Evolutionary conservation across 2,888 invertebrate genomes (phyloP), one percentile per base, ranked within the genome.

Genomic region (Zygogramma bicolorata): DNA sequence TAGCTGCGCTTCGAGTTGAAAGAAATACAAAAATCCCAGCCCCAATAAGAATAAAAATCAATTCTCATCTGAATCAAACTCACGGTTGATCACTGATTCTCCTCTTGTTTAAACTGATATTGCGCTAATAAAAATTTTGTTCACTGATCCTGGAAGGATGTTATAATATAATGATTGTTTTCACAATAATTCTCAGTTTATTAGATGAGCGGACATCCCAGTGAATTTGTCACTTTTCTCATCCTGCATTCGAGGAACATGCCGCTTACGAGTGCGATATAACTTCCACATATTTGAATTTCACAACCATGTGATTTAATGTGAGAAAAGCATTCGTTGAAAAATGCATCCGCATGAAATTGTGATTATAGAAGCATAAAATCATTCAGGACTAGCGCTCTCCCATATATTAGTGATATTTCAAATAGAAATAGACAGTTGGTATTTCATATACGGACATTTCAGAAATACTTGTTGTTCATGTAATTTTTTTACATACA

Each of bases 381-480:
- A 27, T n/a, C 4, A 13, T 22, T 13, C n/a, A 27, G n/a, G 22
- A 53, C 27, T 27, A 27, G 6, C 25, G 13, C n/a, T 53, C 25
- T 27, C 53, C 53, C 6, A 53, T 53, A 25, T 53, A 53, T 53
- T 25, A 53, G 25, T 27, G 2, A 53, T 53, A 53, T 53, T 25
- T 53, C n/a, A 53, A 53, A 53, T 25, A 6, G 25, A 53, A 6
- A 27, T 27, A 0, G 53, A 53, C 53, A 53, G 53, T 25, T 53
- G 53, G 53, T 53, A 53, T 53, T 53, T 53, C 27, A 25, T 25
- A 53, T 53, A 53, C 53, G 15, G 53, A 27, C 53, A 53, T 53
- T 53, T 27, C 53, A 27, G 8, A 27, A 53, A 53, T 27, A 27
- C n/a, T 27, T 60, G 46, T 20, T 46, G 46, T 22, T 3, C 6